Conservation (phyloP, 2,113 vertebrate species). For the Chionis minor region DNA sequence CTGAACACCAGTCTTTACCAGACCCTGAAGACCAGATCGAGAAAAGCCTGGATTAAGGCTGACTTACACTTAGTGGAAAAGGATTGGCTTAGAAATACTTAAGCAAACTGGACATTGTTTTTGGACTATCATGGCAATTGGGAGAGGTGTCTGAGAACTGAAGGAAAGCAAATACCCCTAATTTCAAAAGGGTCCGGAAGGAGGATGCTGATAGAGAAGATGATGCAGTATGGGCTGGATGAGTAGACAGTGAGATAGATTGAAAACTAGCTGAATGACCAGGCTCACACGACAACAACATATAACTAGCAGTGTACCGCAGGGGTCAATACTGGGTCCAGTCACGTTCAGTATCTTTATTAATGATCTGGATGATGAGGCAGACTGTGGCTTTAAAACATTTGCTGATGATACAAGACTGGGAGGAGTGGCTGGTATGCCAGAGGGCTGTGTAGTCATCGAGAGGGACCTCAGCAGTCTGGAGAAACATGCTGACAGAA, state of each 20-base stretch:
- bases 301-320: not conserved
- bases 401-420: not conserved
- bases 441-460: not conserved
- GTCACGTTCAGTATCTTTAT: not conserved
- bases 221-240: not conserved
- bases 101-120: not conserved
- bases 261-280: not conserved
- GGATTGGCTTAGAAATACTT: not conserved
- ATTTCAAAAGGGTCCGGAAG: not conserved
- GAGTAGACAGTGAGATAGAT: not conserved
- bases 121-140: not conserved
- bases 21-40: not conserved
- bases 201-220: not conserved
- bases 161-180: not conserved
- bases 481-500: not conserved
- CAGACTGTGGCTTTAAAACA: rapidly evolving
- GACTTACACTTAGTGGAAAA: not conserved
- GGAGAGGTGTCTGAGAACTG: not conserved
- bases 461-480: not conserved
- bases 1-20: not conserved
- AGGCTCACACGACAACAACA: not conserved
- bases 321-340: not conserved
- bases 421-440: not conserved
- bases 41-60: not conserved
- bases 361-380: not conserved